These are phyloP conservation scores for Parasteatoda tepidariorum DNA, from an alignment of 1,140 invertebrate genomes.

Conservation along the genomic window DNA sequence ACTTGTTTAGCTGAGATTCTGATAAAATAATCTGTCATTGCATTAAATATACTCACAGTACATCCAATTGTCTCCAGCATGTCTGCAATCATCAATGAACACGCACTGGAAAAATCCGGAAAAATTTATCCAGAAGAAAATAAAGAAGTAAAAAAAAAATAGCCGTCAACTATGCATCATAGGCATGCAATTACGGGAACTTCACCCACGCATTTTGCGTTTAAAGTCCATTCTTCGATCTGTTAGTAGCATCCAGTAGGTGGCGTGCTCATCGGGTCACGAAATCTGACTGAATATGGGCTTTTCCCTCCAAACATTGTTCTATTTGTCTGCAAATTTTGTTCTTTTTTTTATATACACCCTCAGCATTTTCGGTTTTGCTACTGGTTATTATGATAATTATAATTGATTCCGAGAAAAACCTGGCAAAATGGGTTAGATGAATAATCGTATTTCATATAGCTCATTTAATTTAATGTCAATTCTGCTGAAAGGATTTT, in stretches of 20 bases:
- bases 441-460: background rate
- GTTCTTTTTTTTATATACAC: background rate
- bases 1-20: too few species aligned
- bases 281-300: conserved; percentile 37
- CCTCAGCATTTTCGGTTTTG: background rate
- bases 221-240: conserved; percentile 36
- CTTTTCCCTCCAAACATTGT: conserved; percentile 36
- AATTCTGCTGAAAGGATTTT: background rate
- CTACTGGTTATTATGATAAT: conserved; percentile 49
- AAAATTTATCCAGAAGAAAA: conserved; percentile 12
- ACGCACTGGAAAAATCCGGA: conserved; percentile 28
- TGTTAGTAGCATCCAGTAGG: conserved; percentile 26
- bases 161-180: conserved; percentile 13
- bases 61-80: background rate
- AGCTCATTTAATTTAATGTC: background rate
- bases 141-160: conserved; percentile 6
- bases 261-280: conserved; percentile 37
- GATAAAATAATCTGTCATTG: too few species aligned
- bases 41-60: background rate
- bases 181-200: conserved; percentile 30
- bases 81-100: background rate
- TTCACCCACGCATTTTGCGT: conserved; percentile 38
- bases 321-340: conserved; percentile 7
- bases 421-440: background rate
- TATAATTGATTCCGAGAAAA: conserved; percentile 42